These are phyloP conservation scores for Anomalospiza imberbis DNA, from an alignment of 2,797 vertebrate genomes.

Conservation along the genomic window DNA sequence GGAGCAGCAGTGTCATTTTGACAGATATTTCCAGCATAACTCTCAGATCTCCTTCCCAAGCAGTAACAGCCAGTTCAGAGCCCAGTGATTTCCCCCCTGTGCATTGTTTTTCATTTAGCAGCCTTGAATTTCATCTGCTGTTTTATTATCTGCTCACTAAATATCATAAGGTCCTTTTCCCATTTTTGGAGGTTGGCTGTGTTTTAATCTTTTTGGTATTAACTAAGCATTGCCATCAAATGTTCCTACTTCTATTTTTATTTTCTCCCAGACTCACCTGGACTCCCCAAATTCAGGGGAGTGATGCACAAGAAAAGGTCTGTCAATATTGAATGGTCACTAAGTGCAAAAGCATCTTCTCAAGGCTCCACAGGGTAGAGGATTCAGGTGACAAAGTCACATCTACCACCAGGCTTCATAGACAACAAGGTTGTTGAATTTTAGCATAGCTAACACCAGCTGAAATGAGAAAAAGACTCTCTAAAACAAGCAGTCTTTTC, in stretches of 20 bases:
- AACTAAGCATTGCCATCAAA: not conserved
- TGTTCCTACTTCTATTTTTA: not conserved
- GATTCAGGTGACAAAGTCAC: not conserved
- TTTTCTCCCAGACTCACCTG: not conserved
- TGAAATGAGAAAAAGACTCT: not conserved
- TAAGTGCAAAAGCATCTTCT: not conserved
- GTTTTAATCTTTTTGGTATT: conserved; percentile 29
- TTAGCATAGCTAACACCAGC: not conserved
- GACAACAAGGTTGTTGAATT: not conserved
- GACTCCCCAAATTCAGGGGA: not conserved
- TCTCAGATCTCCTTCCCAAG: conserved; percentile 13
- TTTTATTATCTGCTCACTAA: conserved; percentile 42
- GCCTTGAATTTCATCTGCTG: conserved; percentile 28
- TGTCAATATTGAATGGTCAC: not conserved
- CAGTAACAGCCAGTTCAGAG: conserved; percentile 15
- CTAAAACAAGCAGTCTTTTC: not conserved
- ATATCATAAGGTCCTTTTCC: conserved; percentile 21
- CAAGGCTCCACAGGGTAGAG: not conserved
- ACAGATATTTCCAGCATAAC: conserved; percentile 6
- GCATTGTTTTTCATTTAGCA: conserved; percentile 55
- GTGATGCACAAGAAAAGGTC: not conserved
- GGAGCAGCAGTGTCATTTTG: conserved; percentile 25
- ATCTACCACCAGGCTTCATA: not conserved
- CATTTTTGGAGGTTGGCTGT: not conserved
- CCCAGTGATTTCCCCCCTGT: conserved; percentile 27